phyloP scores from a whole-genome alignment of 2,113 vertebrate genomes.

The Pyxicephalus adspersus region DNA sequence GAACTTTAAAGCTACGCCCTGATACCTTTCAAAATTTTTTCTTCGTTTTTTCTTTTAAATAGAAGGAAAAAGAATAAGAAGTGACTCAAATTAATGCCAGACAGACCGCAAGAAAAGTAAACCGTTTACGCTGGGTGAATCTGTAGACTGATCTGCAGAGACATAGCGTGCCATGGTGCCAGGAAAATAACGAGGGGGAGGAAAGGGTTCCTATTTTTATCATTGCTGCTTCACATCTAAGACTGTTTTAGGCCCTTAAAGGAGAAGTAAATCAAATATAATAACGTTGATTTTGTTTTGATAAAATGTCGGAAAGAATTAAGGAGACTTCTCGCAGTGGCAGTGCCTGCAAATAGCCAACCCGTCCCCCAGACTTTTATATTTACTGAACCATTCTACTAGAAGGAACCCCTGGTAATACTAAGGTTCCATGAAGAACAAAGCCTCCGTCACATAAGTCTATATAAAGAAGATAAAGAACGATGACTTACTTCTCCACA shows the following conservation, averaged over 20 bases:
- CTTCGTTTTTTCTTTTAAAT: not conserved
- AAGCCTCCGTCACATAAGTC: no score
- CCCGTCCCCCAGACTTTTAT: no score
- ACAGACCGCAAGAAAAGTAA: not conserved
- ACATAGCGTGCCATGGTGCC: conserved; percentile 8
- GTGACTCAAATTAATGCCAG: conserved; percentile 42
- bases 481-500: no score
- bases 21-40: not conserved
- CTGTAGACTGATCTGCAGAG: conserved; percentile 20
- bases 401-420: no score
- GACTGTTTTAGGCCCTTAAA: not conserved
- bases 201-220: not conserved
- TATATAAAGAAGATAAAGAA: no score
- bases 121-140: not conserved
- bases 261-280: not conserved
- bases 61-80: conserved; percentile 30
- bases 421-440: no score
- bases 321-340: no score
- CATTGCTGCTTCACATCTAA: not conserved
- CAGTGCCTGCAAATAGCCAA: no score
- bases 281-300: no score
- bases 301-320: no score
- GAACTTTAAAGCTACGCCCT: not conserved
- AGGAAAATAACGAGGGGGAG: not conserved
- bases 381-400: no score